Percentiles rank a stretch among this genome's conserved stretches.
phyloP scores from a whole-genome alignment of 2,797 vertebrate species.

The Poeciliopsis presidionis region DNA sequence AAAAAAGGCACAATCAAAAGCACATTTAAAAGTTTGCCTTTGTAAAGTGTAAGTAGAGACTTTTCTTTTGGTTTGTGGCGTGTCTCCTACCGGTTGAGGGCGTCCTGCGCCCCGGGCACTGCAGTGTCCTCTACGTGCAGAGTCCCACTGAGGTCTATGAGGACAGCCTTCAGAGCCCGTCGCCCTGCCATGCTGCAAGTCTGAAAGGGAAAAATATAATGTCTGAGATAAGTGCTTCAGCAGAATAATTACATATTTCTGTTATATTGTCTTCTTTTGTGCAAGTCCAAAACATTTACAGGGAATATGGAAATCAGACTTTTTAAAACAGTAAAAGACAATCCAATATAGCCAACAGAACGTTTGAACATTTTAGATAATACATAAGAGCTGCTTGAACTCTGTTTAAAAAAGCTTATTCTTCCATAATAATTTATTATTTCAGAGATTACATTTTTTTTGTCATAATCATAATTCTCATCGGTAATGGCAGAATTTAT shows the following conservation, averaged over 20 bases:
- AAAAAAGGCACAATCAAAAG: background rate
- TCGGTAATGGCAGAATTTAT: slow-evolving; percentile 51
- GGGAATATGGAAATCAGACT: background rate
- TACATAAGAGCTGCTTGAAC: slow-evolving; percentile 38
- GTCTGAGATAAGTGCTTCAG: background rate
- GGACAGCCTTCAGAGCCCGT: slow-evolving; percentile 87
- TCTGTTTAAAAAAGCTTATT: slow-evolving; percentile 49
- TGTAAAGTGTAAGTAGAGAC: background rate
- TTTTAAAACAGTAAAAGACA: background rate
- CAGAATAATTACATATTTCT: background rate
- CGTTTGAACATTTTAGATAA: slow-evolving; percentile 20
- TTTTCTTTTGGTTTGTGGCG: background rate
- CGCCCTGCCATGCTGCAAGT: slow-evolving; percentile 83
- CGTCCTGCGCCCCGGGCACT: slow-evolving; percentile 91
- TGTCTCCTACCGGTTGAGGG: slow-evolving; percentile 85
- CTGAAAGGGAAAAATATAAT: slow-evolving; percentile 18
- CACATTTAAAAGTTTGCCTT: background rate
- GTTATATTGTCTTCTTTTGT: background rate
- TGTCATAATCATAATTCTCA: slow-evolving; percentile 66
- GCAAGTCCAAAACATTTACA: background rate
- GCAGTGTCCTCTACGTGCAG: slow-evolving; percentile 92
- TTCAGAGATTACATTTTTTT: slow-evolving; percentile 42
- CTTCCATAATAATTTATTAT: slow-evolving; percentile 50
- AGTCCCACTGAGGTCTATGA: slow-evolving; percentile 95
- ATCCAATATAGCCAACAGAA: background rate